These are phyloP conservation scores for Helobdella robusta DNA, from an alignment of 2,888 invertebrate species.

Conservation along the genomic window DNA sequence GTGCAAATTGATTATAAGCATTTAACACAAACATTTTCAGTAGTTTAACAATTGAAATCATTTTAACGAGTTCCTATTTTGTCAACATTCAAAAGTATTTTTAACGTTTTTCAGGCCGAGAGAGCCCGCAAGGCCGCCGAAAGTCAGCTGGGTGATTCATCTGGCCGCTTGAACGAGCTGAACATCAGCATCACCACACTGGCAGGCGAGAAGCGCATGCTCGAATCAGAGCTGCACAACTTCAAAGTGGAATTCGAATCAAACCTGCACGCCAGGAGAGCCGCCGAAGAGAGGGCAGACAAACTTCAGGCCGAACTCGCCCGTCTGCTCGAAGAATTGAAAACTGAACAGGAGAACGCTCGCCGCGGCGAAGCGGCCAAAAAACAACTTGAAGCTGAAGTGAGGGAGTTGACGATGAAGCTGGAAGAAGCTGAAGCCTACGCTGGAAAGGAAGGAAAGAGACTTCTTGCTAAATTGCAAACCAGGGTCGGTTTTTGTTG, in stretches of 20 bases:
- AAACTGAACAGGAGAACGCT: conserved; percentile 50
- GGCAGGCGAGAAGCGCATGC: conserved; percentile 81
- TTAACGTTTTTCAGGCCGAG: conserved; percentile 41
- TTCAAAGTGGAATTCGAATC: conserved; percentile 96
- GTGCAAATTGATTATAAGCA: no score
- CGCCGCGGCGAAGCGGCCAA: conserved; percentile 48
- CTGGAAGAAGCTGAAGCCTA: conserved; percentile 49
- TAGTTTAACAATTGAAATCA: no score
- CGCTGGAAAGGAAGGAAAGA: conserved; percentile 48
- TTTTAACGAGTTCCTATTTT: no score
- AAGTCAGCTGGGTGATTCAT: conserved; percentile 72
- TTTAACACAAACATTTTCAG: no score
- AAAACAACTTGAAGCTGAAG: conserved; percentile 49
- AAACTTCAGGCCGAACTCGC: conserved; percentile 41
- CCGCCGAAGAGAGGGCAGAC: conserved; percentile 34
- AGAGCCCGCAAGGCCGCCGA: conserved; percentile 49
- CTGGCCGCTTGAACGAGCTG: conserved; percentile 83
- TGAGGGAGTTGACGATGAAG: conserved; percentile 48
- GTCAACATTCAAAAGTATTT: neutral
- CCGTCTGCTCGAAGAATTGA: conserved; percentile 47
- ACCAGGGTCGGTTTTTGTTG: conserved; percentile 41
- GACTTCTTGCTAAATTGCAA: conserved; percentile 48
- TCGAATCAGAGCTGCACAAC: conserved; percentile 81
- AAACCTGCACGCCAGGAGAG: conserved; percentile 54
- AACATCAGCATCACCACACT: conserved; percentile 89